A percentile compares a stretch with the other conserved stretches of the same genome.
These are phyloP conservation scores for Clarias laeviceps DNA, from an alignment of 2,797 vertebrate species.

Conservation along the genomic window DNA sequence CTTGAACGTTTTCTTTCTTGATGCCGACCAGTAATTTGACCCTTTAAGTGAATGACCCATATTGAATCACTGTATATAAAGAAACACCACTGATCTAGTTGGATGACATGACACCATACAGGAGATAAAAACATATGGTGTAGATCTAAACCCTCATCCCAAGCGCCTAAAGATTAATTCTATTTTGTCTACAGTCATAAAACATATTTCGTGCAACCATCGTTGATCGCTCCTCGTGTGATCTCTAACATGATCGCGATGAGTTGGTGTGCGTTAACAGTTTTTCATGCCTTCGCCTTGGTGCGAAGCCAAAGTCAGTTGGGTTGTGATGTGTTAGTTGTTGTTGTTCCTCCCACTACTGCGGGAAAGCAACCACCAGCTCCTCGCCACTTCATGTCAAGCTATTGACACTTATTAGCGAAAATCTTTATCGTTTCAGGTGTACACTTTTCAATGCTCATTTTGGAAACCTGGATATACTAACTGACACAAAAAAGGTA, in stretches of 20 bases:
- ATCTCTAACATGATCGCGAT: neutral
- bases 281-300: neutral
- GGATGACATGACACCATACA: neutral
- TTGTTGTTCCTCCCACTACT: slow-evolving; percentile 7
- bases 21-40: too few relatives aligned
- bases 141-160: neutral
- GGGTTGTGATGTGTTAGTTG: too few relatives aligned
- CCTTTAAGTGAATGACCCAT: neutral
- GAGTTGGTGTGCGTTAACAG: neutral
- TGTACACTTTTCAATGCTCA: neutral
- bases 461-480: neutral
- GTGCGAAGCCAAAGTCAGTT: neutral
- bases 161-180: neutral
- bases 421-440: neutral
- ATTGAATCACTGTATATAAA: neutral
- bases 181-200: neutral
- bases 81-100: neutral
- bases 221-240: neutral
- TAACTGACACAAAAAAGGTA: slow-evolving; percentile 16
- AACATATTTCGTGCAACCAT: neutral
- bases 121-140: neutral
- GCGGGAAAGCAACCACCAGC: neutral
- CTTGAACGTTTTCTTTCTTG: too few relatives aligned
- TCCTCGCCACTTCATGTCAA: neutral
- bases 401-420: neutral